Conservation (phyloP, 2,797 vertebrate genomes). For the Diglossa cyanea region DNA sequence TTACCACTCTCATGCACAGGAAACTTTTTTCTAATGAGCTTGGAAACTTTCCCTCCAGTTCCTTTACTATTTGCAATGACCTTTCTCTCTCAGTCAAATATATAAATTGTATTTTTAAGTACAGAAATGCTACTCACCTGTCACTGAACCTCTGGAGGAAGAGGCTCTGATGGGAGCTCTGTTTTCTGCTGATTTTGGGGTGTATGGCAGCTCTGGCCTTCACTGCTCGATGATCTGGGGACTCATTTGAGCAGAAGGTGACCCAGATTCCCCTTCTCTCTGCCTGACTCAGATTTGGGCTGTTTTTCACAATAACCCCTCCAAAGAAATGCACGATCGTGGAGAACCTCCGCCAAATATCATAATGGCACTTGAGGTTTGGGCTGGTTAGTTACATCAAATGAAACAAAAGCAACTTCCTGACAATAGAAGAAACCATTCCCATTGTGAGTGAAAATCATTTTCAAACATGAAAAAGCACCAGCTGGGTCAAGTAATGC, state of each 20-base stretch:
- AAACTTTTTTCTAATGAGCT: neutral
- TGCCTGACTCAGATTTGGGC: neutral
- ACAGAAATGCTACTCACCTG: neutral
- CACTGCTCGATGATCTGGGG: accelerated
- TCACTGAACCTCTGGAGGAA: neutral
- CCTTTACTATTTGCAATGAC: neutral
- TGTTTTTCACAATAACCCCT: neutral
- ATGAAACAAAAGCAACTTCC: constrained; percentile 16
- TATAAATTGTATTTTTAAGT: neutral
- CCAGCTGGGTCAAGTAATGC: constrained; percentile 46
- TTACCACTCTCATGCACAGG: neutral
- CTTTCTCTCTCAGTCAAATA: neutral
- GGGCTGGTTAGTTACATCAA: neutral
- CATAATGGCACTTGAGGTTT: neutral
- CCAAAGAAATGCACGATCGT: neutral
- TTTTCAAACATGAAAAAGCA: constrained; percentile 11
- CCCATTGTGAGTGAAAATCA: neutral
- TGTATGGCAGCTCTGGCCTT: neutral
- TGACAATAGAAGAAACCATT: constrained; percentile 3
- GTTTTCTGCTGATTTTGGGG: neutral
- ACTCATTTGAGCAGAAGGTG: neutral
- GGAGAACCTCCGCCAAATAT: neutral
- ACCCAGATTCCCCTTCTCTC: neutral
- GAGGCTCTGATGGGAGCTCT: neutral
- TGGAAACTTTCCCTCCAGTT: neutral